Conservation (phyloP, 2,888 invertebrate genomes). For the Neocrepidodera transversa region DNA sequence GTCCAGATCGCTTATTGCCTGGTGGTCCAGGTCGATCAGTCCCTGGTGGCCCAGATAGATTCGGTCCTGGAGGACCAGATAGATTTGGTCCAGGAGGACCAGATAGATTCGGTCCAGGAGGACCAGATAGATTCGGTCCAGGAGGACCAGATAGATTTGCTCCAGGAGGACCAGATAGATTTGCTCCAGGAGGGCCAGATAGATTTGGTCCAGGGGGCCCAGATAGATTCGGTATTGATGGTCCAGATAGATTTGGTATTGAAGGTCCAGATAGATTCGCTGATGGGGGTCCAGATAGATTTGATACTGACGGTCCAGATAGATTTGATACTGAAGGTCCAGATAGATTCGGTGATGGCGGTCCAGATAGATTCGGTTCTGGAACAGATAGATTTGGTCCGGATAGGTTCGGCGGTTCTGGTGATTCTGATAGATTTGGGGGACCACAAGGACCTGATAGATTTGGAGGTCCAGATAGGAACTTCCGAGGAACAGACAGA, state of each 20-base stretch:
- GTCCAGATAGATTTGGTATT: constrained; percentile 9
- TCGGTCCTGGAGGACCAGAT: not conserved
- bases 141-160: constrained; percentile 4
- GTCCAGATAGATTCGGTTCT: constrained; percentile 5
- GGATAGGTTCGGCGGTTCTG: not conserved
- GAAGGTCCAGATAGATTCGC: constrained; percentile 2
- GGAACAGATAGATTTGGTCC: not conserved
- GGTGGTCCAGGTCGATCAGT: not conserved
- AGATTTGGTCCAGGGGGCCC: constrained; percentile 9
- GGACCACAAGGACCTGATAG: not conserved
- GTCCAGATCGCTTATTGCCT: not conserved
- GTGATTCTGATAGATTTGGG: not conserved
- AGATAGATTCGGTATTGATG: not conserved
- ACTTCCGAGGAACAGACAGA: not conserved
- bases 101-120: constrained; percentile 3
- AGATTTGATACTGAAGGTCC: constrained; percentile 1
- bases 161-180: not conserved
- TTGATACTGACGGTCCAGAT: not conserved
- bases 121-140: not conserved
- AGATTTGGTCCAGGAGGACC: not conserved
- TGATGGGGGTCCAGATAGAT: not conserved
- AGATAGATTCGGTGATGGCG: constrained; percentile 8
- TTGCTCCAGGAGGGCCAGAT: constrained; percentile 1
- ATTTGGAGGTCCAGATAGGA: constrained; percentile 2
- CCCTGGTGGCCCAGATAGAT: constrained; percentile 3